Evolutionary conservation across 2,113 vertebrate genomes (phyloP).

Genomic region (Ptyas mucosa): DNA sequence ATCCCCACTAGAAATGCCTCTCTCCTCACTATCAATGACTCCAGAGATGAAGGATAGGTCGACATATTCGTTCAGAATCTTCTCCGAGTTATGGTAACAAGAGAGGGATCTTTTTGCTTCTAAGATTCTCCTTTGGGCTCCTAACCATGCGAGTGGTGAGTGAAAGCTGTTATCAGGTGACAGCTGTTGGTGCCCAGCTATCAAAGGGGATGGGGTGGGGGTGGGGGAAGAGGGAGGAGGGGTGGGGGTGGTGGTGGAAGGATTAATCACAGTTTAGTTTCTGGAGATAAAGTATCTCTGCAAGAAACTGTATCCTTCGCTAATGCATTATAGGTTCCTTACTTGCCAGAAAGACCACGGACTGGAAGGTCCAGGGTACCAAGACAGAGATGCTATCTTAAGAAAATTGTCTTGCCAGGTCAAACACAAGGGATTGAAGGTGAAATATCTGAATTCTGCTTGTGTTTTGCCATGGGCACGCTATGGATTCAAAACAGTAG

Average conservation of each 20-base stretch:
- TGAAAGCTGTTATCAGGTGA: constrained; percentile 37
- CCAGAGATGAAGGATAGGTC: not conserved
- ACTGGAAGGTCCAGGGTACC: not conserved
- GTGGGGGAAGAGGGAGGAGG: fast-evolving
- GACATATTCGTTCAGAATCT: not conserved
- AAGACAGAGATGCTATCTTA: not conserved
- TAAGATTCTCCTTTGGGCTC: constrained; percentile 14
- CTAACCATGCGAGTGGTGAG: not conserved
- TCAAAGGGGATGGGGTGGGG: not conserved
- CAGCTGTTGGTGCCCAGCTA: constrained; percentile 19
- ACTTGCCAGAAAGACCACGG: not conserved
- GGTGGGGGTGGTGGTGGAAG: not conserved
- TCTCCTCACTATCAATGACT: not conserved
- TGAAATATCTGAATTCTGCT: not conserved
- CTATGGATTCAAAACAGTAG: not conserved
- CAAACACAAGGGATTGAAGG: not conserved
- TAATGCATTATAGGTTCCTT: not conserved
- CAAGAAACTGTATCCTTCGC: not conserved
- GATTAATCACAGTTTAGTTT: not conserved
- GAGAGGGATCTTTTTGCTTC: constrained; percentile 9
- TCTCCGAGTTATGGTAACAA: not conserved
- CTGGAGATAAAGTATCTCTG: not conserved
- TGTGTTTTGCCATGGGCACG: not conserved
- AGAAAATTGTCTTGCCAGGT: not conserved
- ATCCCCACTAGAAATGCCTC: not conserved